Percentiles rank a stretch among this genome's conserved stretches.
phyloP scores from a whole-genome alignment of 2,888 invertebrate genomes.

The Apotomis capreana region DNA sequence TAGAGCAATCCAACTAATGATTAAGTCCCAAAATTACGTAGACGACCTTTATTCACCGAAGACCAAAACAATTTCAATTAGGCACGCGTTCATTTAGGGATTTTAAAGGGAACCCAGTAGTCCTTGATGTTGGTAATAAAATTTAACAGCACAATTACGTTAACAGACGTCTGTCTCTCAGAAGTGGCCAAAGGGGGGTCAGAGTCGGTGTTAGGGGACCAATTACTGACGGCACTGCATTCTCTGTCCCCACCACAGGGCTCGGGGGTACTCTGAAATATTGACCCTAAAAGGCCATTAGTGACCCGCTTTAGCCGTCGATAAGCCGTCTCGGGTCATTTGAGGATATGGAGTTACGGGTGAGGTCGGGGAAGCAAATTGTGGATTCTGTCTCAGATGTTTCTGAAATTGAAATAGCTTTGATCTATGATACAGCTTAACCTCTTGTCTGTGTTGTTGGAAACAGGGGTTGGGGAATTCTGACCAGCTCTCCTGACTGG shows the following conservation, averaged over 20 bases:
- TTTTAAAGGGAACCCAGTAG: conserved; percentile 39
- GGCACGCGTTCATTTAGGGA: conserved; percentile 40
- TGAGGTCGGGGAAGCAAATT: conserved; percentile 51
- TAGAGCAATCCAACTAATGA: conserved; percentile 16
- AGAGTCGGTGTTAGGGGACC: conserved; percentile 58
- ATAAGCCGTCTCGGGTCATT: conserved; percentile 71
- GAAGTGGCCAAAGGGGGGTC: conserved; percentile 40
- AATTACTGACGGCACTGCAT: conserved; percentile 66
- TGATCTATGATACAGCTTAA: conserved; percentile 6
- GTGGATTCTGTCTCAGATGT: conserved; percentile 32
- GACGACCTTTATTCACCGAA: conserved; percentile 27
- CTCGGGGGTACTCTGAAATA: conserved; percentile 67
- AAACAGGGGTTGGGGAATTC: conserved; percentile 58
- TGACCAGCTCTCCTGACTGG: conserved; percentile 70
- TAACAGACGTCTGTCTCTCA: conserved; percentile 44
- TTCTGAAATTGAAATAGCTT: conserved; percentile 8
- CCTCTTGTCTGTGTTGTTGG: conserved; percentile 57
- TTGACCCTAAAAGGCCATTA: conserved; percentile 77
- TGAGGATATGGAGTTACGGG: conserved; percentile 63
- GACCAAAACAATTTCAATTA: conserved; percentile 41
- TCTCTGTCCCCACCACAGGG: conserved; percentile 47
- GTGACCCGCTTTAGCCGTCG: conserved; percentile 65
- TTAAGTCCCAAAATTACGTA: conserved; percentile 22
- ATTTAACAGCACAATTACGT: conserved; percentile 44
- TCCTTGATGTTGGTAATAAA: conserved; percentile 42